Evolutionary conservation across 2,113 vertebrate species (phyloP).

Genomic region (Megaleporinus macrocephalus): DNA sequence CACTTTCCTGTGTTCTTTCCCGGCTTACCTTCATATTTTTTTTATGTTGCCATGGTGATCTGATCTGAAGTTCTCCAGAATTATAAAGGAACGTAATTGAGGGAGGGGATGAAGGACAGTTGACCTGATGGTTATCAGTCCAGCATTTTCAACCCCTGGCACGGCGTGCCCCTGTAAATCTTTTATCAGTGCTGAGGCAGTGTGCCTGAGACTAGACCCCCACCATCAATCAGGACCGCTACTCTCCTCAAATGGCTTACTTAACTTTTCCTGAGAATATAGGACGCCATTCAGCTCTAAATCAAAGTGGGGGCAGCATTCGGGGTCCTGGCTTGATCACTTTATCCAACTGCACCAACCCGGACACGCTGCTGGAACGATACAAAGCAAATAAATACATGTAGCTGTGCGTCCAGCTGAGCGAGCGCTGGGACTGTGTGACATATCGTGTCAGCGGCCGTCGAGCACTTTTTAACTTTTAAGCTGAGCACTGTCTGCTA

Average conservation of each 20-base stretch:
- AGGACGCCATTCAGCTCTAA: constrained; percentile 60
- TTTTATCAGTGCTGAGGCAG: constrained; percentile 69
- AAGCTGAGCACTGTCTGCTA: neutral
- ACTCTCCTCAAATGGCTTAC: constrained; percentile 67
- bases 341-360: constrained; percentile 54
- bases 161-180: constrained; percentile 65
- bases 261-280: constrained; percentile 67
- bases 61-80: neutral
- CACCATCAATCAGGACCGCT: constrained; percentile 68
- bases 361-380: constrained; percentile 20
- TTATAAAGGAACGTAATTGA: constrained; percentile 60
- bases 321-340: constrained; percentile 38
- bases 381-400: constrained; percentile 38
- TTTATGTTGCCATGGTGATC: no score
- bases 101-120: constrained; percentile 40
- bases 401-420: constrained; percentile 28
- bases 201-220: constrained; percentile 54
- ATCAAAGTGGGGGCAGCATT: constrained; percentile 60
- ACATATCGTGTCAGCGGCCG: neutral
- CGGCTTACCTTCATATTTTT: no score
- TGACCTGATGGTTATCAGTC: constrained; percentile 54
- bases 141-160: constrained; percentile 62
- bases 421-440: neutral
- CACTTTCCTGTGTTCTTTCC: no score
- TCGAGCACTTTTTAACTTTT: neutral